These are phyloP conservation scores for Morpho achilles DNA, from an alignment of 2,888 invertebrate species.

Conservation along the genomic window DNA sequence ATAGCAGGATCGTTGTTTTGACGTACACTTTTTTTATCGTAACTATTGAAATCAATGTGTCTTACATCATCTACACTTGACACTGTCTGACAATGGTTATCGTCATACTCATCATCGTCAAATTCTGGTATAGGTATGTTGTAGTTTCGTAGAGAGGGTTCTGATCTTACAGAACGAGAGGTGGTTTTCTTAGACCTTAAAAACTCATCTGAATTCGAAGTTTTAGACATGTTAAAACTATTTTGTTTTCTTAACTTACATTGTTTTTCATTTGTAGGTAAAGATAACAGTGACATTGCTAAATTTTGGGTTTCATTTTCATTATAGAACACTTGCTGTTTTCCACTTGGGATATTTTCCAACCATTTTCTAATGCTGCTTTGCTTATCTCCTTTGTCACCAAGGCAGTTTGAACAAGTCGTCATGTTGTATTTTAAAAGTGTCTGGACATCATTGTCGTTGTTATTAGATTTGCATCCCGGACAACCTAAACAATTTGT, in stretches of 20 bases:
- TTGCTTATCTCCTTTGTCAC: slow-evolving; percentile 84
- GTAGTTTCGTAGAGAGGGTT: slow-evolving; percentile 59
- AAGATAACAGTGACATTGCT: slow-evolving; percentile 55
- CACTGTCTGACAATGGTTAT: slow-evolving; percentile 50
- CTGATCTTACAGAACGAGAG: slow-evolving; percentile 65
- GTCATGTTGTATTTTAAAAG: slow-evolving; percentile 63
- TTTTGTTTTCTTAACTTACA: slow-evolving; percentile 57
- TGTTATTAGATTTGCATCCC: slow-evolving; percentile 74
- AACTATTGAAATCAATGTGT: slow-evolving; percentile 49
- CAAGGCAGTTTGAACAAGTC: slow-evolving; percentile 75
- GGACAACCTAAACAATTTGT: slow-evolving; percentile 82
- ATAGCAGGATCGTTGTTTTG: slow-evolving; percentile 37
- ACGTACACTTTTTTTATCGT: slow-evolving; percentile 44
- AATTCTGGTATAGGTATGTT: slow-evolving; percentile 67
- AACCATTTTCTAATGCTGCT: slow-evolving; percentile 87
- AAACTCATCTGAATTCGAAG: slow-evolving; percentile 47
- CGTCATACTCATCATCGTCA: slow-evolving; percentile 38
- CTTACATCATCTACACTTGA: slow-evolving; percentile 52
- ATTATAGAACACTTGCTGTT: slow-evolving; percentile 47
- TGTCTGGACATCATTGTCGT: slow-evolving; percentile 48
- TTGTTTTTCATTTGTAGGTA: slow-evolving; percentile 47
- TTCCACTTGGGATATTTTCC: slow-evolving; percentile 82
- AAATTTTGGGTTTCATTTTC: slow-evolving; percentile 46
- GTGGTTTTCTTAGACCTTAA: slow-evolving; percentile 47
- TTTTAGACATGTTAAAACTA: slow-evolving; percentile 53